A percentile compares a stretch with the other conserved stretches of the same genome.
phyloP scores from a whole-genome alignment of 2,888 invertebrate genomes.

The Ypsolopha sequella region DNA sequence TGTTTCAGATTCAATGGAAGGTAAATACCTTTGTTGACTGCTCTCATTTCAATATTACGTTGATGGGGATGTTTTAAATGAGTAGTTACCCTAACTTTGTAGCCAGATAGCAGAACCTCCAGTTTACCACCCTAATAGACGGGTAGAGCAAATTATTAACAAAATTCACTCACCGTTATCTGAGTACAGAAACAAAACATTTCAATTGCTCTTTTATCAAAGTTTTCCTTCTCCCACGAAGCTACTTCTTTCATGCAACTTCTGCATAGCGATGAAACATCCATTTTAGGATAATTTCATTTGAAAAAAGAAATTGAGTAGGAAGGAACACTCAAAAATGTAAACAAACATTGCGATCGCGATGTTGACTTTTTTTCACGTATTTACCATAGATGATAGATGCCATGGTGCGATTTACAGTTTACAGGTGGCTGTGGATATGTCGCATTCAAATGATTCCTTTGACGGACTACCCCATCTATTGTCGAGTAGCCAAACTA shows the following conservation, averaged over 20 bases:
- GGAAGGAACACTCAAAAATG: not conserved
- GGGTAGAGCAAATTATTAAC: too few species aligned
- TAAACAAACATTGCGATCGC: not conserved
- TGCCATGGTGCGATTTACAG: too few species aligned
- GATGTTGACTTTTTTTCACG: not conserved
- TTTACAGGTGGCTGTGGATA: too few species aligned
- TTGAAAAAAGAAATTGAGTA: too few species aligned
- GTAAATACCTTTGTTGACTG: too few species aligned
- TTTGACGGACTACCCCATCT: not conserved
- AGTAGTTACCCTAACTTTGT: too few species aligned
- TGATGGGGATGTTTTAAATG: too few species aligned
- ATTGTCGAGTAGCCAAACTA: not conserved
- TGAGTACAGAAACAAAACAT: slow-evolving; percentile 57
- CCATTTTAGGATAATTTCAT: slow-evolving; percentile 21
- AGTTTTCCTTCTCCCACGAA: slow-evolving; percentile 40
- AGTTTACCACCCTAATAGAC: too few species aligned
- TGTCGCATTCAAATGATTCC: not conserved
- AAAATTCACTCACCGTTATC: slow-evolving; percentile 34
- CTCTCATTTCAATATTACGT: too few species aligned
- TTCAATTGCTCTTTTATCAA: slow-evolving; percentile 29
- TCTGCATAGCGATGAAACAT: slow-evolving; percentile 38
- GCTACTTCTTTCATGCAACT: slow-evolving; percentile 57
- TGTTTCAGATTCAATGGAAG: too few species aligned
- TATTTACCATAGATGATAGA: not conserved
- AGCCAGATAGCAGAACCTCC: too few species aligned